Evolutionary conservation across 53 echinoderm and acorn worm species (phyloP).

Genomic region (Paracentrotus lividus): DNA sequence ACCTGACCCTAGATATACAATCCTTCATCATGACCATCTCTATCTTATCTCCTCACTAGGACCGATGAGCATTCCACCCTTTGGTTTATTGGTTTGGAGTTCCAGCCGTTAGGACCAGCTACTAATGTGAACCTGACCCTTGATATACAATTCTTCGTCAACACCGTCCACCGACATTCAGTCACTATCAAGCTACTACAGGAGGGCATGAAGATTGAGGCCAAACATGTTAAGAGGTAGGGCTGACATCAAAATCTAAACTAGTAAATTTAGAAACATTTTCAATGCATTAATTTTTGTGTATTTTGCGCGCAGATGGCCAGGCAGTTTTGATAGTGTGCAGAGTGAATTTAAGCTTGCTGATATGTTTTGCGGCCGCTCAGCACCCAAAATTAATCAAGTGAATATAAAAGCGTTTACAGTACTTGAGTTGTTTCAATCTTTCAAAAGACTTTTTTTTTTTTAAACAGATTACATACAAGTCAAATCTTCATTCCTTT

Average conservation of each 20-base stretch:
- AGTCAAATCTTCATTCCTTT: too few relatives aligned
- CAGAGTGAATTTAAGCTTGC: too few relatives aligned
- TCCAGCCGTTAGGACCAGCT: conserved; percentile 88
- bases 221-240: conserved; percentile 96
- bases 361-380: too few relatives aligned
- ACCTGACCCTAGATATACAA: conserved; percentile 87
- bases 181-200: conserved; percentile 84
- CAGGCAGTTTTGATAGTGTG: too few relatives aligned
- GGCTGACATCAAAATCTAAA: not conserved
- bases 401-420: too few relatives aligned
- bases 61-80: conserved; percentile 79
- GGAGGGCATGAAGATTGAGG: conserved; percentile 99
- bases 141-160: conserved; percentile 97
- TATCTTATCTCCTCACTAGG: conserved; percentile 7
- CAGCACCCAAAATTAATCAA: too few relatives aligned
- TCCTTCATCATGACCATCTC: not conserved
- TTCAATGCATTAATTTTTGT: too few relatives aligned
- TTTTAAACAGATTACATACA: too few relatives aligned
- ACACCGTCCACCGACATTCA: conserved; percentile 90
- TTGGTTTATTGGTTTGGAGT: conserved; percentile 98
- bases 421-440: too few relatives aligned
- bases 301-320: too few relatives aligned
- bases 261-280: too few relatives aligned
- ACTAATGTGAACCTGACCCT: conserved; percentile 95
- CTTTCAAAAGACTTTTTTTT: too few relatives aligned